Conservation (phyloP, 1,140 invertebrate species). For the Trachymyrmex septentrionalis region DNA sequence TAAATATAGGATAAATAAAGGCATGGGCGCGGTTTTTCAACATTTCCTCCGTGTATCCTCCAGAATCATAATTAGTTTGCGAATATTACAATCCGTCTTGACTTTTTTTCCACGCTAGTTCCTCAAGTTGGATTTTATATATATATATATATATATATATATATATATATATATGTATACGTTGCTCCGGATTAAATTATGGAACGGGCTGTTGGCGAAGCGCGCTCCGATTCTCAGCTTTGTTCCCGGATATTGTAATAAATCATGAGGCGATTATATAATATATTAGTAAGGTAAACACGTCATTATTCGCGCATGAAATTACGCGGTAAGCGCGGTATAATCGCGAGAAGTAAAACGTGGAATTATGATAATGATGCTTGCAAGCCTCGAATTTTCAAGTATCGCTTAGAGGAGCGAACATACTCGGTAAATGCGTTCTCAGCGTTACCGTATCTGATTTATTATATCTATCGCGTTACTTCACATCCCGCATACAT, state of each 20-base stretch:
- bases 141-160: too few relatives aligned
- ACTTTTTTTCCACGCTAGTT: conserved; percentile 59
- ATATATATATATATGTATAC: not conserved
- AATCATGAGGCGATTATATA: conserved; percentile 63
- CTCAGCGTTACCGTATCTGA: conserved; percentile 33
- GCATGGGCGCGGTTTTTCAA: not conserved
- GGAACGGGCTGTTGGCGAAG: conserved; percentile 48
- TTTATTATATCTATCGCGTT: conserved; percentile 26
- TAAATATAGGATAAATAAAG: not conserved
- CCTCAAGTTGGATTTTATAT: conserved; percentile 50
- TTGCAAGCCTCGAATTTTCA: conserved; percentile 60
- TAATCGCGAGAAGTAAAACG: conserved; percentile 64
- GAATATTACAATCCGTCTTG: conserved; percentile 41
- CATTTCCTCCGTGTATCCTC: not conserved
- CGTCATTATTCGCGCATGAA: conserved; percentile 64
- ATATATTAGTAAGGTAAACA: conserved; percentile 66
- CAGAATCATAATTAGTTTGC: conserved; percentile 53
- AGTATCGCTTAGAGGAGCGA: conserved; percentile 48
- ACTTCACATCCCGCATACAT: not conserved
- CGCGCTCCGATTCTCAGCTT: conserved; percentile 63
- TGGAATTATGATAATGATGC: conserved; percentile 64
- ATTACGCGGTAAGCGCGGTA: conserved; percentile 58
- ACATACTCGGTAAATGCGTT: conserved; percentile 8
- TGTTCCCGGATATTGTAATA: conserved; percentile 64
- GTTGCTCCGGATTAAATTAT: conserved; percentile 58